Evolutionary conservation across 2,888 invertebrate species (phyloP), one percentile per base, ranked within the genome.

Genomic region (Ferdinandea cuprea): DNA sequence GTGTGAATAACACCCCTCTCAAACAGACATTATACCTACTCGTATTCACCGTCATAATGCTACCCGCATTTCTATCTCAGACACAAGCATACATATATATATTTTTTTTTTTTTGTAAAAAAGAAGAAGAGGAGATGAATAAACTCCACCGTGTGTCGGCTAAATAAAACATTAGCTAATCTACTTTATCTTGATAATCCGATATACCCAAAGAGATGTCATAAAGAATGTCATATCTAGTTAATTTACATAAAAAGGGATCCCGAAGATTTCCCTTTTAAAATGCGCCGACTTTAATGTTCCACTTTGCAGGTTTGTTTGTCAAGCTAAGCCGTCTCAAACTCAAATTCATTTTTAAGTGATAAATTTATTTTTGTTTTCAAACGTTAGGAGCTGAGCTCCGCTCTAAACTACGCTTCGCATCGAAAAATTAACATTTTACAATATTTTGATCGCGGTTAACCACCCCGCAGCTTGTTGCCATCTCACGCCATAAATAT

Each of bases 181-280:
- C 79, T 35, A 32, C 40, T 56, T 48, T 48, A 68, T 54, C 59
- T 63, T 40, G 72, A 54, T 66, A 73, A 69, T 46, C 58, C 58
- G 40, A 59, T 42, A n/a, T 19, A 3, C 25, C 40, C 25, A 5
- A 25, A 25, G 5, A 54, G 58, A 63, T 35, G 61, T 79, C 61
- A 73, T 79, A 73, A 79, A 73, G 73, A 32, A n/a, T n/a, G n/a
- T n/a, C n/a, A n/a, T n/a, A n/a, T n/a, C n/a, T 42, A 42, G 19
- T 48, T 40, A 46, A 79, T 79, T 73, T 61, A 40, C 79, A 73
- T 79, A 63, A 77, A n/a, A 63, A 21, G 73, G 61, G 48, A 79
- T 68, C 54, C 17, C 8, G n/a, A 13, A 30, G 19, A 9, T 8
- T 44, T 15, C 52, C 15, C 73, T 79, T n/a, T 79, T 73, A 68